Conservation (phyloP, 2,888 invertebrate genomes). For the Andrena camellia region DNA sequence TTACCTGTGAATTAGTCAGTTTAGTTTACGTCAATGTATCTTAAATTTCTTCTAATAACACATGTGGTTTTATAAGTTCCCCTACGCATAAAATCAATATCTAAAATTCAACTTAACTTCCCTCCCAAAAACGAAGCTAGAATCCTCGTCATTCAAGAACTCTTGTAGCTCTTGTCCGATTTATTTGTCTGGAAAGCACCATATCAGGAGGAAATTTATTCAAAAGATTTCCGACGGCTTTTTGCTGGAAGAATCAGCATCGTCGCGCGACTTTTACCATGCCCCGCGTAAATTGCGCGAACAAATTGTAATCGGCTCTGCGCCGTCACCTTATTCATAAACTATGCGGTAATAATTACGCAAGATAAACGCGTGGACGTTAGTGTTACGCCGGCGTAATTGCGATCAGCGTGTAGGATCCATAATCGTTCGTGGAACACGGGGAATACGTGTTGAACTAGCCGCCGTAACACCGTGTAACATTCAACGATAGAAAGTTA, state of each 20-base stretch:
- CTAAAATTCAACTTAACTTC: too few species aligned
- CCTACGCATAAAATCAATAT: too few species aligned
- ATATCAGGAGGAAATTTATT: background rate
- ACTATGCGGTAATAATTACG: slow-evolving; percentile 31
- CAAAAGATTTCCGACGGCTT: background rate
- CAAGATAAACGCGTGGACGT: slow-evolving; percentile 49
- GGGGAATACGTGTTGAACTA: slow-evolving; percentile 61
- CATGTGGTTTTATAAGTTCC: too few species aligned
- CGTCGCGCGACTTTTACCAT: background rate
- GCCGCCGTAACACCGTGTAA: slow-evolving; percentile 42
- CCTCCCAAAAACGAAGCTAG: too few species aligned
- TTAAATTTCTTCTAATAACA: too few species aligned
- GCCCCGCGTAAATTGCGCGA: background rate
- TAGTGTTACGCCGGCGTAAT: slow-evolving; percentile 50
- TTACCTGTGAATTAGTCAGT: too few species aligned
- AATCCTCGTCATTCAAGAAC: too few species aligned
- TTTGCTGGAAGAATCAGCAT: background rate
- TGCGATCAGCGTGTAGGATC: slow-evolving; percentile 43
- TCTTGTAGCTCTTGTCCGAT: too few species aligned
- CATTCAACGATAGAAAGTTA: slow-evolving; percentile 59
- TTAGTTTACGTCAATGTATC: too few species aligned
- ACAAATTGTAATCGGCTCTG: background rate
- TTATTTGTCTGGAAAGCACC: background rate
- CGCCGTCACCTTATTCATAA: slow-evolving; percentile 12
- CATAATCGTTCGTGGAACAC: slow-evolving; percentile 45